These are phyloP conservation scores for Cichlasoma orientale DNA, from an alignment of 2,797 vertebrate species.

Conservation along the genomic window DNA sequence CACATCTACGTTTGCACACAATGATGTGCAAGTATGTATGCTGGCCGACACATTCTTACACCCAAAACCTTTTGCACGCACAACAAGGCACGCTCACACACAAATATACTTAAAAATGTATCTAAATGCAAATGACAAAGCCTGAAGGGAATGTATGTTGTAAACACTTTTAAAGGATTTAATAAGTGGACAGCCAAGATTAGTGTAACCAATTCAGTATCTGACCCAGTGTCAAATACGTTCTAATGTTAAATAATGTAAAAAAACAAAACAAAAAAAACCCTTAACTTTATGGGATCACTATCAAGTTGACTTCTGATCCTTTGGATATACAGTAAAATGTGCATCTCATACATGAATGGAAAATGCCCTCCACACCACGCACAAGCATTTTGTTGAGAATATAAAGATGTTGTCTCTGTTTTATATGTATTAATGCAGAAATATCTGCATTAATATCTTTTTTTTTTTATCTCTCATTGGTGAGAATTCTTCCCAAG, in stretches of 20 bases:
- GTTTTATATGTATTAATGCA: background rate
- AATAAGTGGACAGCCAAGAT: background rate
- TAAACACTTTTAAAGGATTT: background rate
- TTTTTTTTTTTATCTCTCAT: background rate
- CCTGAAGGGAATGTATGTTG: background rate
- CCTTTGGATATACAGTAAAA: background rate
- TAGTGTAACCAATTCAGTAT: background rate
- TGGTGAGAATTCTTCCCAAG: background rate
- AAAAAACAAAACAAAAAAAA: too few species aligned
- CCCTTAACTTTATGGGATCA: background rate
- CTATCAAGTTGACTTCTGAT: background rate
- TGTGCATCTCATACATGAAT: background rate
- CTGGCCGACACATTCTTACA: background rate
- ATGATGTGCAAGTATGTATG: background rate
- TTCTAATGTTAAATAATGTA: background rate
- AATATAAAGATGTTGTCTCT: background rate
- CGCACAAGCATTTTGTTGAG: background rate
- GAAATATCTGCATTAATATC: too few species aligned
- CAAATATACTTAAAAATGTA: background rate
- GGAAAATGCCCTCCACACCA: background rate
- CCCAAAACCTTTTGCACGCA: background rate
- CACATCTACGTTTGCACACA: background rate
- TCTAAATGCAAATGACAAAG: slow-evolving; percentile 3
- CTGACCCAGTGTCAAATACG: background rate
- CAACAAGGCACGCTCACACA: background rate